Evolutionary conservation across 2,797 vertebrate genomes (phyloP).

Genomic region (Danionella dracula): DNA sequence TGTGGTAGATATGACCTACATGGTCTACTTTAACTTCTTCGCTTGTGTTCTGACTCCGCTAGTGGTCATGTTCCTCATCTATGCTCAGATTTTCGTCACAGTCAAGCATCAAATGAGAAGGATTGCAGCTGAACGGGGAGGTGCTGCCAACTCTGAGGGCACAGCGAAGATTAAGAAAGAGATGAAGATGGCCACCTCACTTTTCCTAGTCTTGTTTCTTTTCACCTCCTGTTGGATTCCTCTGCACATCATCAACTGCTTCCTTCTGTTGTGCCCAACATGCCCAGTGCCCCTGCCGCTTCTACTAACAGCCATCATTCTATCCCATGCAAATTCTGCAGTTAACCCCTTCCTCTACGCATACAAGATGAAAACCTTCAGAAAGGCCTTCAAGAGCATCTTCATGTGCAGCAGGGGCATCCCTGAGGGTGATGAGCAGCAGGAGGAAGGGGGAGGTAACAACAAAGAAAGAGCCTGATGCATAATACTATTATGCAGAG

Average conservation of each 20-base stretch:
- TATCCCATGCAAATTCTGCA: slow-evolving; percentile 74
- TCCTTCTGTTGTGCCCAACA: slow-evolving; percentile 64
- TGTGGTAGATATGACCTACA: slow-evolving; percentile 64
- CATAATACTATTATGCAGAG: background rate
- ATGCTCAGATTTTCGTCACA: slow-evolving; percentile 62
- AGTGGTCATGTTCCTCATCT: slow-evolving; percentile 71
- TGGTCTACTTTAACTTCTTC: slow-evolving; percentile 67
- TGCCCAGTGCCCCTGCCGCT: slow-evolving; percentile 63
- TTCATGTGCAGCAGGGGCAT: slow-evolving; percentile 57
- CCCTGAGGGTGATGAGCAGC: slow-evolving; percentile 29
- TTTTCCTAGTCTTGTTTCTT: slow-evolving; percentile 75
- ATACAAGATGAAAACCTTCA: slow-evolving; percentile 71
- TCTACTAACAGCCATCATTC: slow-evolving; percentile 67
- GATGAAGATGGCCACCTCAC: slow-evolving; percentile 66
- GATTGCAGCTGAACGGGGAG: slow-evolving; percentile 49
- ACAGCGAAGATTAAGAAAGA: slow-evolving; percentile 53
- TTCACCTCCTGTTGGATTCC: slow-evolving; percentile 76
- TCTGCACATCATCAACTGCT: slow-evolving; percentile 72
- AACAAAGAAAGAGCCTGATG: slow-evolving; percentile 16
- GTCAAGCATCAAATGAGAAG: slow-evolving; percentile 64
- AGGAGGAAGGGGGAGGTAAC: background rate
- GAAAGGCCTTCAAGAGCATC: slow-evolving; percentile 66
- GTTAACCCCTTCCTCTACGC: slow-evolving; percentile 69
- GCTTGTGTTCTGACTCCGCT: slow-evolving; percentile 64
- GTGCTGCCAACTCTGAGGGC: slow-evolving; percentile 27